Conservation (phyloP, 1,140 invertebrate species). For the Drosophila repleta region DNA sequence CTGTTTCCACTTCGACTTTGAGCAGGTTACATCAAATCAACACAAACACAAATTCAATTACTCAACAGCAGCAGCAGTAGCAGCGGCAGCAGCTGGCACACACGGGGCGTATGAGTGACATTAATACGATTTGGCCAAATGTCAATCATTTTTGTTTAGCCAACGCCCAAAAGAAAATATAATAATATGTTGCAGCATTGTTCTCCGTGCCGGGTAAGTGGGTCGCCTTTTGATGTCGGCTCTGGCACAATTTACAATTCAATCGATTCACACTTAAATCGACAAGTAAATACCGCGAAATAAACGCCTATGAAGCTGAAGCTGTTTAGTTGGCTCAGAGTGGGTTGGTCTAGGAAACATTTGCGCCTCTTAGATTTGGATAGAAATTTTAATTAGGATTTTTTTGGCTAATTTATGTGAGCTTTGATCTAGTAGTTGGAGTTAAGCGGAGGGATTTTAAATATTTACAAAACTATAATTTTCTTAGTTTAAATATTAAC, state of each 20-base stretch:
- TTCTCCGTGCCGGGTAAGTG: conserved; percentile 27
- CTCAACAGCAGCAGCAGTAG: conserved; percentile 53
- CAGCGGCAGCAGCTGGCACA: conserved; percentile 16
- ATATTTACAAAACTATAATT: too few relatives aligned
- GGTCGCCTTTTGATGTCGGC: conserved; percentile 53
- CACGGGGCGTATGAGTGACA: conserved; percentile 59
- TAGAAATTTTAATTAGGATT: too few relatives aligned
- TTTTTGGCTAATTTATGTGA: too few relatives aligned
- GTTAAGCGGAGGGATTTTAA: too few relatives aligned
- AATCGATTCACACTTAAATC: conserved; percentile 63
- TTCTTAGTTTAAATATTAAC: too few relatives aligned
- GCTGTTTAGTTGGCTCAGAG: neutral
- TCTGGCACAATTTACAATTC: conserved; percentile 65
- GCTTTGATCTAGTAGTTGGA: too few relatives aligned
- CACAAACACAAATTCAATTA: conserved; percentile 79
- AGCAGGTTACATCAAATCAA: conserved; percentile 67
- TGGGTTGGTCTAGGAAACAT: neutral
- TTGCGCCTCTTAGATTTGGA: neutral
- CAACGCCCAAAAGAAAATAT: neutral
- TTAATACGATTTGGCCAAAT: conserved; percentile 66
- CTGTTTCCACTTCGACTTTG: conserved; percentile 30
- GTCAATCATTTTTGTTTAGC: conserved; percentile 67
- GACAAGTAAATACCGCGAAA: conserved; percentile 58
- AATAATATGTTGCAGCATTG: conserved; percentile 10
- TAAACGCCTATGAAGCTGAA: neutral